Evolutionary conservation across 2,888 invertebrate species (phyloP).

Genomic region (Lingula anatina): DNA sequence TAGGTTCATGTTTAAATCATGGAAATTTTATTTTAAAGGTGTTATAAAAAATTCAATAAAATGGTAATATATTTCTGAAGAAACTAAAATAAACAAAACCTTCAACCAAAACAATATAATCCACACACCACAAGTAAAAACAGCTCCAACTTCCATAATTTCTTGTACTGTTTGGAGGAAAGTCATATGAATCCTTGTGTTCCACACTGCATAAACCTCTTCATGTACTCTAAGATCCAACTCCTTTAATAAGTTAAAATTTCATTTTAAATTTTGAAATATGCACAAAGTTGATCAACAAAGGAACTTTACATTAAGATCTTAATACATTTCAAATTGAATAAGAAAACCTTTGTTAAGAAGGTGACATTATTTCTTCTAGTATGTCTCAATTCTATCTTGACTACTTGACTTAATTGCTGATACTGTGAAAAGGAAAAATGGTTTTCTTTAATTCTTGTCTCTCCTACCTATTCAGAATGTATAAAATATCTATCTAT

Average conservation of each 20-base stretch:
- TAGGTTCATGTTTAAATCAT: too few relatives aligned
- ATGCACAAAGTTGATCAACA: background rate
- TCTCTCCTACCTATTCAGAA: too few relatives aligned
- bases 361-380: background rate
- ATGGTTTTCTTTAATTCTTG: too few relatives aligned
- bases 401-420: too few relatives aligned
- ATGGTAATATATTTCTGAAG: too few relatives aligned
- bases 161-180: conserved; percentile 33
- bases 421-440: too few relatives aligned
- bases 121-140: conserved; percentile 10
- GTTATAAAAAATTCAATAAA: too few relatives aligned
- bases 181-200: conserved; percentile 40
- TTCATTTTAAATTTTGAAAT: too few relatives aligned
- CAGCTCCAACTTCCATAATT: conserved; percentile 19
- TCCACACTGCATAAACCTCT: conserved; percentile 31
- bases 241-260: conserved; percentile 21
- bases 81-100: too few relatives aligned
- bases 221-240: conserved; percentile 28
- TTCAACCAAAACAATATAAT: too few relatives aligned
- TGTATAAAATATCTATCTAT: too few relatives aligned
- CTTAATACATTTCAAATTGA: background rate
- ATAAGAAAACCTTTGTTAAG: background rate
- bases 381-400: background rate
- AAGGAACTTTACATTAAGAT: background rate
- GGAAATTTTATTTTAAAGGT: too few relatives aligned